phyloP scores from a whole-genome alignment of 2,797 vertebrate species.

The Pangasius macronema region DNA sequence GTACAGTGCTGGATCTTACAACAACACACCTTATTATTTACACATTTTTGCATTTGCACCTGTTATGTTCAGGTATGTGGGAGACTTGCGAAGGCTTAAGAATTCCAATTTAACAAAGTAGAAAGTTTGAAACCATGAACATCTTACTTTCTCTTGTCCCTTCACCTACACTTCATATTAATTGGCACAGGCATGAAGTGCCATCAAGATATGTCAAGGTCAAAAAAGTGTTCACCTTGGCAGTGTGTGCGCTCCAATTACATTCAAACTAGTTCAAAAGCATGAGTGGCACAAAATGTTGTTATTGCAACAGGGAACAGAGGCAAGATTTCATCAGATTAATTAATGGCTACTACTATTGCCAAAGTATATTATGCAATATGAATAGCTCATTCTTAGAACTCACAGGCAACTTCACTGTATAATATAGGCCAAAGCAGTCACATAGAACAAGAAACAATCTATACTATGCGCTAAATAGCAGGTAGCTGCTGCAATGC shows the following conservation, averaged over 20 bases:
- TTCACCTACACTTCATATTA: constrained; percentile 19
- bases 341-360: not conserved
- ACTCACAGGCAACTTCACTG: not conserved
- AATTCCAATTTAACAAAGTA: constrained; percentile 17
- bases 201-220: not conserved
- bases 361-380: not conserved
- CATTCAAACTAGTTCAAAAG: not conserved
- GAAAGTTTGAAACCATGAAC: not conserved
- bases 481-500: constrained; percentile 23
- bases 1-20: constrained; percentile 17
- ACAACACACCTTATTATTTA: constrained; percentile 1
- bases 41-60: not conserved
- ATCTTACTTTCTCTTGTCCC: constrained; percentile 18
- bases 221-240: not conserved
- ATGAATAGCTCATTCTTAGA: not conserved
- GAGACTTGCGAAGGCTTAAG: not conserved
- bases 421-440: not conserved
- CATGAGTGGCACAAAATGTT: not conserved
- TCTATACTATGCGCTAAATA: constrained; percentile 4
- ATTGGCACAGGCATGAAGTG: constrained; percentile 11
- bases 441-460: not conserved
- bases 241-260: not conserved
- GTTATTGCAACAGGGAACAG: not conserved
- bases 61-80: not conserved
- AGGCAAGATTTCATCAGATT: not conserved